These are phyloP conservation scores for Periplaneta americana DNA, from an alignment of 1,140 invertebrate species.

Conservation along the genomic window DNA sequence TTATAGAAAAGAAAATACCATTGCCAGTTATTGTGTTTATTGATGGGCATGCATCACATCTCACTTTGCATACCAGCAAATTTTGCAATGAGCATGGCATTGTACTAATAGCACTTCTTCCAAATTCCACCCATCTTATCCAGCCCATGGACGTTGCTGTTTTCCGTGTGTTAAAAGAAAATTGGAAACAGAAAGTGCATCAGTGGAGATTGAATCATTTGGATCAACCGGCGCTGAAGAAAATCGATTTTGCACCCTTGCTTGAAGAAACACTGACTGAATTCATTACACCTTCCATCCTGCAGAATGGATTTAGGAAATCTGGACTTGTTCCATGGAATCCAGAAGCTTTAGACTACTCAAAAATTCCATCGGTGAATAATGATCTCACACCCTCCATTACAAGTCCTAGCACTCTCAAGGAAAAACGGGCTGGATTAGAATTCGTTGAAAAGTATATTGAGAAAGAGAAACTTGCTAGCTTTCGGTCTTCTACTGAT, in stretches of 20 bases:
- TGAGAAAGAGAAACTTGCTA: neutral
- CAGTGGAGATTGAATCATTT: neutral
- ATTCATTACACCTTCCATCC: slow-evolving; percentile 7
- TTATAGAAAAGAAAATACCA: slow-evolving; percentile 21
- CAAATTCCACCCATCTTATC: slow-evolving; percentile 38
- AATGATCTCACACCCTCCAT: neutral
- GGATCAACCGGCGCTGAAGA: slow-evolving; percentile 25
- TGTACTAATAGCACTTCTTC: slow-evolving; percentile 34
- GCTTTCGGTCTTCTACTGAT: neutral
- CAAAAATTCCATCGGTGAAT: neutral
- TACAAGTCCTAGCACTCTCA: neutral
- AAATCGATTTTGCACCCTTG: slow-evolving; percentile 31
- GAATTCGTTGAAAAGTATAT: neutral
- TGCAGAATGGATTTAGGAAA: slow-evolving; percentile 28
- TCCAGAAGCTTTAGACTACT: neutral
- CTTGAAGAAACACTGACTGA: slow-evolving; percentile 26
- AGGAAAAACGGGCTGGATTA: neutral
- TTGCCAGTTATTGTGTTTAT: slow-evolving; percentile 29
- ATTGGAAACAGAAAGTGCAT: slow-evolving; percentile 28
- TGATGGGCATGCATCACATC: slow-evolving; percentile 31
- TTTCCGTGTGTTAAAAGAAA: slow-evolving; percentile 30
- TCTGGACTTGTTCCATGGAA: slow-evolving; percentile 33
- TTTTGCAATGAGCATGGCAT: slow-evolving; percentile 34
- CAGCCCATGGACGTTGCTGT: slow-evolving; percentile 37
- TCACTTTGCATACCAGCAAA: slow-evolving; percentile 30